Evolutionary conservation across 2,888 invertebrate genomes (phyloP).

Genomic region (Octonoba sinensis): DNA sequence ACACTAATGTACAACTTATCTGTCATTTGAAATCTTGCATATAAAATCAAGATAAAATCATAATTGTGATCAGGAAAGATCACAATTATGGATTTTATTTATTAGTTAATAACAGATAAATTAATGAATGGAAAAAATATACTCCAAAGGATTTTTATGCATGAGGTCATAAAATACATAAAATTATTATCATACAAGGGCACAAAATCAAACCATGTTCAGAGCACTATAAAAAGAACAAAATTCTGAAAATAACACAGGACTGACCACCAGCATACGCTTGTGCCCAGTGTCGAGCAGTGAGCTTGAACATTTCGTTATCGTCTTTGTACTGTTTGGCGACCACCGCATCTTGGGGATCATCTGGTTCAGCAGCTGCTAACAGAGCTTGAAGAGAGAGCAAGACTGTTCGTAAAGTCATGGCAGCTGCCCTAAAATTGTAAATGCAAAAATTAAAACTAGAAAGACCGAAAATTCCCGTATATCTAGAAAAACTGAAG

Average conservation of each 20-base stretch:
- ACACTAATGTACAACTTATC: no score
- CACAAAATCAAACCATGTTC: background rate
- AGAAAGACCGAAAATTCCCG: no score
- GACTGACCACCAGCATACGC: slow-evolving; percentile 84
- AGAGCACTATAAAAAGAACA: background rate
- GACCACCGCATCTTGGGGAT: slow-evolving; percentile 93
- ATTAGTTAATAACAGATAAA: no score
- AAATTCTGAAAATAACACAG: background rate
- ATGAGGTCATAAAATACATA: background rate
- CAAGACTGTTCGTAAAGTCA: slow-evolving; percentile 95
- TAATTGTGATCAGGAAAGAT: no score
- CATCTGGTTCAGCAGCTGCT: slow-evolving; percentile 91
- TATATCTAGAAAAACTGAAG: no score
- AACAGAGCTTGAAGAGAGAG: slow-evolving; percentile 95
- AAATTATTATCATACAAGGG: background rate
- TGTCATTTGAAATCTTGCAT: no score
- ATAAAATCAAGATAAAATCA: no score
- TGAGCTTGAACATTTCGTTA: slow-evolving; percentile 85
- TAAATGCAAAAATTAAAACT: background rate
- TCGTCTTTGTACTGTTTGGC: slow-evolving; percentile 96
- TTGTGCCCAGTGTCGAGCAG: slow-evolving; percentile 96
- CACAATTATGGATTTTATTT: no score
- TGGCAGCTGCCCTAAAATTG: slow-evolving; percentile 87
- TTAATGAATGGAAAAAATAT: no score
- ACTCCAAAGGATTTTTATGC: no score